These are phyloP conservation scores for Azorinus chamasolen DNA, from an alignment of 2,888 invertebrate genomes.

Conservation along the genomic window DNA sequence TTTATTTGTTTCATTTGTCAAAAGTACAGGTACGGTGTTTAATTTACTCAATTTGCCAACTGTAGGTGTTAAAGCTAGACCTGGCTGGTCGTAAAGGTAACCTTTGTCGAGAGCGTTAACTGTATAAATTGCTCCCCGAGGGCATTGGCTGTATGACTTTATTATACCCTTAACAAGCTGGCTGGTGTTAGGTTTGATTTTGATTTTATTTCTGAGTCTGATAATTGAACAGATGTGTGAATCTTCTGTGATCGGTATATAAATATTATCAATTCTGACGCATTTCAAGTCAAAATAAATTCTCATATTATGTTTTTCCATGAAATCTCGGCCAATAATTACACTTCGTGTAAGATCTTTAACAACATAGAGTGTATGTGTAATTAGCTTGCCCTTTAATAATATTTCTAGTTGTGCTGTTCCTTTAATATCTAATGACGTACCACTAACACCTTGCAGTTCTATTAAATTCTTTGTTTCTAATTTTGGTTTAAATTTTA, in stretches of 20 bases:
- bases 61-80: too few relatives aligned
- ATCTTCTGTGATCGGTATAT: conserved; percentile 21
- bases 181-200: conserved; percentile 6
- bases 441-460: too few relatives aligned
- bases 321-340: conserved; percentile 14
- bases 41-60: background rate
- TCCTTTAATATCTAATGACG: too few relatives aligned
- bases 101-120: too few relatives aligned
- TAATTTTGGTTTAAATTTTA: conserved; percentile 8
- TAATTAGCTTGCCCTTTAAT: conserved; percentile 2
- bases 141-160: background rate
- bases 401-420: conserved; percentile 9
- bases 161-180: conserved; percentile 6
- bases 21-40: background rate
- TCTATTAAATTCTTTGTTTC: conserved; percentile 1
- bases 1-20: conserved; percentile 21
- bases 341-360: conserved; percentile 7
- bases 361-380: conserved; percentile 7
- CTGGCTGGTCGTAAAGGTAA: too few relatives aligned
- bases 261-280: conserved; percentile 18
- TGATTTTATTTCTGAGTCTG: background rate
- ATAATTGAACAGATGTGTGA: conserved; percentile 18
- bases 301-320: background rate
- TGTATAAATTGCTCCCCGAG: too few relatives aligned
- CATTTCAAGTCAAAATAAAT: conserved; percentile 29